Evolutionary conservation across 2,888 invertebrate species (phyloP), one percentile per base, ranked within the genome.

Genomic region (Sinohyriopsis cumingii): DNA sequence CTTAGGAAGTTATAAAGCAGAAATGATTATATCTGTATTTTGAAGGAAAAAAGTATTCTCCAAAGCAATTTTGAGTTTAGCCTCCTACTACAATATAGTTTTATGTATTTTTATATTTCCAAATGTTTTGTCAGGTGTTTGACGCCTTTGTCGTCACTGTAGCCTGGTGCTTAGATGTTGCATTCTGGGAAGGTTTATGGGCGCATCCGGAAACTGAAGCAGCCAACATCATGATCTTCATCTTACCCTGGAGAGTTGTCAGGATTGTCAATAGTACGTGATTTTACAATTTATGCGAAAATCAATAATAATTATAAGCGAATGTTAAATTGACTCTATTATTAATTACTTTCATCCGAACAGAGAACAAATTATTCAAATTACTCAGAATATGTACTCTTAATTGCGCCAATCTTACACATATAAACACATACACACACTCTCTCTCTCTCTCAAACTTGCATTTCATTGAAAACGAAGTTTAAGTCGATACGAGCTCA

Each of bases 221-320:
- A 3, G 87, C 87, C 12, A 85, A 83, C 33, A 83, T 86, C 57
- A 81, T 87, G 80, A 84, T 85, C 7, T 82, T 83, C 60, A 83
- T 87, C 12, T 72, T 87, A 15, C 87, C 87, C 6, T 87, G 87
- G 87, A 82, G 87, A 75, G 86, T 87, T 5, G 79, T 87, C 66
- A 82, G 87, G 79, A 85, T 87, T 65, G 87, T 87, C 19, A 86
- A 86, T 68, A 86, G 87, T 87, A 78, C 81, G 87, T 82, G 22
- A 9, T 20, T 5, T 22, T 45, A n/a, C 19, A 20, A 24, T 57
- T 19, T 15, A 45, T 45, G 15, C 45, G 4, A 45, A 45, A 15
- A 15, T 45, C 45, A 45, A 12, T 22, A 22, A 22, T 2, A 15
- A 45, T 45, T 12, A 15, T 15, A 15, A 3, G 12, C 3, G 45